Evolutionary conservation across 2,797 vertebrate species (phyloP), one percentile per base, ranked within the genome.

Genomic region (Hafferia zeledoni): DNA sequence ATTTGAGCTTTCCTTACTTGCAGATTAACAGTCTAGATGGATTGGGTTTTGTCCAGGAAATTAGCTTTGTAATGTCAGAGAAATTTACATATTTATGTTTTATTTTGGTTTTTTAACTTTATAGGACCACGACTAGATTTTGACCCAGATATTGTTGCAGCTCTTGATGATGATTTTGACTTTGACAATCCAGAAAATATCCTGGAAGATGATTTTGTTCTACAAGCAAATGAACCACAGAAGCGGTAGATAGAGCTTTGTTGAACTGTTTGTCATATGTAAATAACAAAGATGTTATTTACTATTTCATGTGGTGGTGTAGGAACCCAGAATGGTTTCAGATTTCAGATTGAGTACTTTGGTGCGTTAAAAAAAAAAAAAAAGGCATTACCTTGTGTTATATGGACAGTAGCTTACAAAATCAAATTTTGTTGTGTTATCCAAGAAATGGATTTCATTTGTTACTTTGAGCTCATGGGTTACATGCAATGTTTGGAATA

Each of bases 81-180:
- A 35, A 91, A 15, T 43, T 19, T 89, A 65, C 12, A 37, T 90
- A 25, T 31, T 35, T 65, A 37, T 22, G 1, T 39, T 76, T 39
- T 70, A 23, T 10, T 6, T 56, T 72, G 0, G 3, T 49, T 74
- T 76, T 83, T 39, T 76, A 31, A 83, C 27, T 50, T 84, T 87
- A 44, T 87, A 99, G 99, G 99, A 30, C 99, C 99, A 0, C 98
- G 99, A 18, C 96, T 99, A 64, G 99, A 99, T 97, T 98, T 99
- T 98, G 99, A 99, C 95, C 99, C 99, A 4, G 99, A 99, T 96
- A 99, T 99, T 52, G 98, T 99, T 71, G 99, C 99, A 1, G 99
- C 98, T 31, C 98, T 99, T 28, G 99, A 99, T 91, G 99, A 99
- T 65, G 99, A 99, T 96, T 99, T 99, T 94, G 98, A 99, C 96